Conservation (phyloP, 2,113 vertebrate species). For the Mugil cephalus region DNA sequence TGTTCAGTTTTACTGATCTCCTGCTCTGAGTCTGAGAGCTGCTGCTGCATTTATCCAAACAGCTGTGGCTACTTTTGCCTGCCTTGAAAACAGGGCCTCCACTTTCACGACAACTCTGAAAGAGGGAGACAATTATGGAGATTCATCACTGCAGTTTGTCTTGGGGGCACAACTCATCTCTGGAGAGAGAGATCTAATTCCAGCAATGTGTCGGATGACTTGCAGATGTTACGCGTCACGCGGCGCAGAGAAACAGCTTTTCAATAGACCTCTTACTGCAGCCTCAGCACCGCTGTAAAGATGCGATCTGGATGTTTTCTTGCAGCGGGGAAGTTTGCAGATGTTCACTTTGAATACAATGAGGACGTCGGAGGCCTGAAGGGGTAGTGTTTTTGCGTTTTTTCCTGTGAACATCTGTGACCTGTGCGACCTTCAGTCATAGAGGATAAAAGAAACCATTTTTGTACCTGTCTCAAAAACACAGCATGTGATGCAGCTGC, state of each 20-base stretch:
- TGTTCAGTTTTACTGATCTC: neutral
- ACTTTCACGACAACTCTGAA: conserved; percentile 45
- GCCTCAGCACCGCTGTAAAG: conserved; percentile 52
- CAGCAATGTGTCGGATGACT: conserved; percentile 64
- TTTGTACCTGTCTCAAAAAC: neutral
- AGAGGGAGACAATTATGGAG: conserved; percentile 68
- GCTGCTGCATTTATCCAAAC: conserved; percentile 47
- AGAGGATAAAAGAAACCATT: neutral
- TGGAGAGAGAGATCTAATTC: conserved; percentile 59
- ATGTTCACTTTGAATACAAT: conserved; percentile 41
- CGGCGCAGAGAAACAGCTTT: conserved; percentile 54
- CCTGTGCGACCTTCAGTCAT: neutral
- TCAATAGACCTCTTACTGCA: conserved; percentile 55
- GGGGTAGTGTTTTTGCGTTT: conserved; percentile 14
- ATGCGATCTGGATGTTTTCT: conserved; percentile 37
- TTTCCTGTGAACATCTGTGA: neutral
- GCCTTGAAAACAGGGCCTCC: conserved; percentile 32
- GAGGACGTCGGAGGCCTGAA: neutral
- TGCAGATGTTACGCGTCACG: conserved; percentile 71
- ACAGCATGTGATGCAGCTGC: neutral
- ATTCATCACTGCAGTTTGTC: conserved; percentile 78
- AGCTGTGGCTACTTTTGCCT: conserved; percentile 52
- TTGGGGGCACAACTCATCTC: conserved; percentile 69
- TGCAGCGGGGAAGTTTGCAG: conserved; percentile 25
- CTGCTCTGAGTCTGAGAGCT: conserved; percentile 30